Evolutionary conservation across 2,888 invertebrate species (phyloP), one percentile per base, ranked within the genome.

Genomic region (Metacarcinus magister): DNA sequence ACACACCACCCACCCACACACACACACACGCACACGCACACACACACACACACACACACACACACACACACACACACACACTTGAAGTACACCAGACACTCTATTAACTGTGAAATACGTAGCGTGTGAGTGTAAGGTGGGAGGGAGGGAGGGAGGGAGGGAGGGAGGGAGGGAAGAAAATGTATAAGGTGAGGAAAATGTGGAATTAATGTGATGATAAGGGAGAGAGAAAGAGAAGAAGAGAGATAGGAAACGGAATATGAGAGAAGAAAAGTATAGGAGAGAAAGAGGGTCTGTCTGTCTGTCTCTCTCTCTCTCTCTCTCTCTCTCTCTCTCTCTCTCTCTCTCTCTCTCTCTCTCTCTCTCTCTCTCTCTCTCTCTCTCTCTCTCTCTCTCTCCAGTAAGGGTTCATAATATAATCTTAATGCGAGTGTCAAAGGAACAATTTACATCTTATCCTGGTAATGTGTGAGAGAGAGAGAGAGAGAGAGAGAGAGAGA

Each of bases 41-140:
- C 67, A 19, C 67, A 19, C 67, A 19, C 67, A 19, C 67, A n/a
- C 67, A n/a, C 67, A n/a, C 67, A n/a, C 67, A n/a, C 67, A n/a
- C 67, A n/a, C 67, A n/a, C 67, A n/a, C 67, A n/a, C 67, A n/a
- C 67, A n/a, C 67, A n/a, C 67, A n/a, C 67, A n/a, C 67, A 67
- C n/a, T n/a, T 67, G 67, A 67, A 67, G 67, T n/a, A 67, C 67
- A 67, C 10, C 67, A 67, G 67, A 23, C 67, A 67, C 67, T 23
- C n/a, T 67, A 67, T 67, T 67, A 67, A 67, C 67, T n/a, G 67
- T 67, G 67, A 67, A 67, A 67, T 67, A n/a, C n/a, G 19, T 67
- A n/a, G n/a, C 67, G 23, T 19, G 67, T 67, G 67, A n/a, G n/a
- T 23, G n/a, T 67, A n/a, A 67, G n/a, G 23, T 67, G 67, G 5